These are phyloP conservation scores for Silurus glanis DNA, from an alignment of 2,113 vertebrate species.

Conservation along the genomic window DNA sequence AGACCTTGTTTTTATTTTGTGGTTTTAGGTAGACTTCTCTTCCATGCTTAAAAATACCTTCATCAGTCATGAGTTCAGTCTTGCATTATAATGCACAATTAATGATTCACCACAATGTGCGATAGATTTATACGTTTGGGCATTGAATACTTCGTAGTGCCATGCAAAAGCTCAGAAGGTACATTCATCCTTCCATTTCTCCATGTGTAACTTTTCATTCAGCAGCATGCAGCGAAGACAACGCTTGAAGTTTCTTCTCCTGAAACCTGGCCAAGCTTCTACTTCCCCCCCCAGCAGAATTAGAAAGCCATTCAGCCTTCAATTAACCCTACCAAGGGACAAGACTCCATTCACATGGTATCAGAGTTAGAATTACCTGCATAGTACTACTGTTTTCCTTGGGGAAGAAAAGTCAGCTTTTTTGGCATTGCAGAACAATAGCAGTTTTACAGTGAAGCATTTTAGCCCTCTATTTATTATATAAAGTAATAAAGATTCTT, in stretches of 20 bases:
- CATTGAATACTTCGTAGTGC: not conserved
- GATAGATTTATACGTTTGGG: not conserved
- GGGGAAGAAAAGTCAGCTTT: constrained; percentile 25
- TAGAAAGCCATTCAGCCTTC: constrained; percentile 52
- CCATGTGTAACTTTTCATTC: constrained; percentile 43
- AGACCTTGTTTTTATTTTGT: constrained; percentile 37
- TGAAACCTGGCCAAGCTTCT: constrained; percentile 50
- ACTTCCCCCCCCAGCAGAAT: constrained; percentile 45
- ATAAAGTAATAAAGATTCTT: not conserved
- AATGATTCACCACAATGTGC: not conserved
- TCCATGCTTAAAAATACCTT: constrained; percentile 18
- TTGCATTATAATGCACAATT: constrained; percentile 4
- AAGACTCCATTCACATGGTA: constrained; percentile 50
- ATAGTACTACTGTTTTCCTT: constrained; percentile 50
- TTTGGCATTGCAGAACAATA: not conserved
- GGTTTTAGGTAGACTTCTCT: constrained; percentile 23
- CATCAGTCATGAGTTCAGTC: constrained; percentile 7
- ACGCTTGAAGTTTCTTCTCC: constrained; percentile 37
- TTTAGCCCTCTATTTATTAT: not conserved
- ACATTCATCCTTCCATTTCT: not conserved
- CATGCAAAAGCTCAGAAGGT: not conserved
- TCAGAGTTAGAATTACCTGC: constrained; percentile 48
- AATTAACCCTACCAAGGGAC: constrained; percentile 50
- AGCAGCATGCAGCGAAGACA: constrained; percentile 44
- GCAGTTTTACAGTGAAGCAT: not conserved